phyloP scores from a whole-genome alignment of 2,113 vertebrate genomes.

The Gobiocypris rarus region DNA sequence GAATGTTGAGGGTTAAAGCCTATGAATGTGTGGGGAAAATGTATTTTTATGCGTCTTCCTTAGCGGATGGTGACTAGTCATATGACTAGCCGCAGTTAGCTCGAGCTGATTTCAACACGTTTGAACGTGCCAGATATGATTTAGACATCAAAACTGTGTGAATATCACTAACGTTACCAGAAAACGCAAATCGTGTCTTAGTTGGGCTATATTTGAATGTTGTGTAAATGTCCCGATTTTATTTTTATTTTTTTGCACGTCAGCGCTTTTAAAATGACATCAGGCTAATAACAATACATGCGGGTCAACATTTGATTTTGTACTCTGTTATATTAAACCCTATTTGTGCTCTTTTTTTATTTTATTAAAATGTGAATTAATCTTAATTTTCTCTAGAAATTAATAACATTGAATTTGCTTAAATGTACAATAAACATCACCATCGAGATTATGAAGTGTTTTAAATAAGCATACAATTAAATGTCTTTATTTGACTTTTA shows the following conservation, averaged over 20 bases:
- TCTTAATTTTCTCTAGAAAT: not conserved
- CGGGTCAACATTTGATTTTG: not conserved
- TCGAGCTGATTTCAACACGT: not conserved
- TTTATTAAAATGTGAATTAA: not conserved
- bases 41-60: not conserved
- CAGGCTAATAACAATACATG: not conserved
- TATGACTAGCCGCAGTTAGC: constrained; percentile 32
- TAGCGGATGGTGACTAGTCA: not conserved
- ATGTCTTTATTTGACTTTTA: not conserved
- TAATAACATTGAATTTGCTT: not conserved
- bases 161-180: no score
- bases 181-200: not conserved
- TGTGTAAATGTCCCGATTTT: not conserved
- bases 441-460: not conserved
- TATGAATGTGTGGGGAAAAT: not conserved
- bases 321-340: not conserved
- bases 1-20: not conserved
- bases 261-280: not conserved
- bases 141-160: not conserved
- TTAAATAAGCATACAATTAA: not conserved
- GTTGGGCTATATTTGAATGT: not conserved
- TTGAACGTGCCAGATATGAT: not conserved
- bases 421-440: not conserved
- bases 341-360: not conserved
- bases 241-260: not conserved